phyloP scores from a whole-genome alignment of 2,888 invertebrate species.

The Synergus japonicus region DNA sequence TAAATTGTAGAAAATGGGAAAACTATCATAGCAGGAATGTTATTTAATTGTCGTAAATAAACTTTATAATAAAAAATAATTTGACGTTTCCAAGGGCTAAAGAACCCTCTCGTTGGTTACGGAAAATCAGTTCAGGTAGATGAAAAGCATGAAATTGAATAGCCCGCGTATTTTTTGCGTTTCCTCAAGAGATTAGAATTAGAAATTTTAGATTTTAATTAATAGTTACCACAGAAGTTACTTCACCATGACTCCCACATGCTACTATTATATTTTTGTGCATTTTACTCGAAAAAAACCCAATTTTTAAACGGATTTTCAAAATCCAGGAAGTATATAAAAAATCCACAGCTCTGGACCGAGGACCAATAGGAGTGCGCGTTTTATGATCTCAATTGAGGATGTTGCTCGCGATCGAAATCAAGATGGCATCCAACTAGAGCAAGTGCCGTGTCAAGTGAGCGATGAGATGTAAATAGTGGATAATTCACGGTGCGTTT shows the following conservation, averaged over 20 bases:
- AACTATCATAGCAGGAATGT: not conserved
- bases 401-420: conserved; percentile 34
- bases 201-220: too few species aligned
- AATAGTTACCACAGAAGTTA: too few species aligned
- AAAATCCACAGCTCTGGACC: not conserved
- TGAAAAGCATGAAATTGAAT: not conserved
- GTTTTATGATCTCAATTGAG: conserved; percentile 26
- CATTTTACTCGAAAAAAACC: not conserved
- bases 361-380: conserved; percentile 9
- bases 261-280: too few species aligned
- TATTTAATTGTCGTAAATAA: not conserved
- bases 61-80: not conserved
- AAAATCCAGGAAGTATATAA: not conserved
- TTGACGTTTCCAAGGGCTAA: not conserved
- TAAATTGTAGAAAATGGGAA: not conserved
- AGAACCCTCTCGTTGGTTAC: not conserved
- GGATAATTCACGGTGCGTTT: conserved; percentile 52
- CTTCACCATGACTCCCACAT: too few species aligned
- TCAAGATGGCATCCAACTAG: conserved; percentile 78
- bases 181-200: too few species aligned
- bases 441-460: conserved; percentile 75
- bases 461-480: conserved; percentile 75
- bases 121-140: not conserved
- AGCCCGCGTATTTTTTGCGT: not conserved
- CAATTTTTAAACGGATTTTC: not conserved